Percentiles rank a stretch among this genome's conserved stretches.
Conservation (phyloP, 1,140 invertebrate species). For the Thaumatotibia leucotreta region DNA sequence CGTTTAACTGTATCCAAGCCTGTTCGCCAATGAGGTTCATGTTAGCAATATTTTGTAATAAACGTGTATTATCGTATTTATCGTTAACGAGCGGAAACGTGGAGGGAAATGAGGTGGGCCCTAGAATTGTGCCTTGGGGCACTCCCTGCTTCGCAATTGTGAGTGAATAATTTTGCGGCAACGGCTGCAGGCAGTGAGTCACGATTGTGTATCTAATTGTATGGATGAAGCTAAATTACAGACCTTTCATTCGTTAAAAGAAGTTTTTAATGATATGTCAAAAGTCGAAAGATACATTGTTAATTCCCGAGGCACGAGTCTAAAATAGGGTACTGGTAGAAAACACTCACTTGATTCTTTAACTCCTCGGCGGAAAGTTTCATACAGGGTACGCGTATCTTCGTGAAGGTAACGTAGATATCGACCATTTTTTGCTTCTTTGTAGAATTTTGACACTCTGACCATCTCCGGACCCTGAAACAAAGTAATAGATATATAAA, state of each 20-base stretch:
- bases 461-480: slow-evolving; percentile 92
- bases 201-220: slow-evolving; percentile 10
- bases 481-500: too few relatives aligned
- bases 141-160: slow-evolving; percentile 32
- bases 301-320: neutral
- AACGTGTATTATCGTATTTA: slow-evolving; percentile 55
- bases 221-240: neutral
- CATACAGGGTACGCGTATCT: slow-evolving; percentile 93
- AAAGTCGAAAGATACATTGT: neutral
- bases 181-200: slow-evolving; percentile 15
- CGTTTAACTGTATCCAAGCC: slow-evolving; percentile 56
- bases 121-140: slow-evolving; percentile 44
- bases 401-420: slow-evolving; percentile 91
- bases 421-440: slow-evolving; percentile 94
- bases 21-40: slow-evolving; percentile 37
- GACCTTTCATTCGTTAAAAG: neutral
- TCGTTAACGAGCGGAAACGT: slow-evolving; percentile 58
- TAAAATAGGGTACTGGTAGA: neutral
- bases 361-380: slow-evolving; percentile 93
- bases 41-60: slow-evolving; percentile 55
- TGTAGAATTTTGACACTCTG: slow-evolving; percentile 93
- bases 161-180: slow-evolving; percentile 20
- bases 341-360: slow-evolving; percentile 92
- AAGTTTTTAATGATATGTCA: neutral
- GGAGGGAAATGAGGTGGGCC: slow-evolving; percentile 42